Evolutionary conservation across 2,888 invertebrate species (phyloP).

Genomic region (Aleiodes alternator): DNA sequence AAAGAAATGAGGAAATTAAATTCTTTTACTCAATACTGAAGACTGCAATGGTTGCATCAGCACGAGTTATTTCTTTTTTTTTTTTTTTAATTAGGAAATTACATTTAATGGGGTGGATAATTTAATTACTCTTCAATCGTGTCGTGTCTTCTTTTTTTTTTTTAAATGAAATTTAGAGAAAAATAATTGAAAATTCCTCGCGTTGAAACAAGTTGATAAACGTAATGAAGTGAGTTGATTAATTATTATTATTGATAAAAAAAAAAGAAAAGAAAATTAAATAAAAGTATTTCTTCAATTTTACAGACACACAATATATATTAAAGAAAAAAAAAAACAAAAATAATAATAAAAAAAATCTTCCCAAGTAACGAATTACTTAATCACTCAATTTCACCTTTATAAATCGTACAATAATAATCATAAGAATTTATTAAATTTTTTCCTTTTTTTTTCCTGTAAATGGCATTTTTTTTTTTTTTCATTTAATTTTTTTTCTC

Average conservation of each 20-base stretch:
- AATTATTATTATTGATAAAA: too few relatives aligned
- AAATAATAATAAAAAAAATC: not conserved
- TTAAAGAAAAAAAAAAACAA: too few relatives aligned
- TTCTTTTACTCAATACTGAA: slow-evolving; percentile 5
- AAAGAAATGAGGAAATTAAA: slow-evolving; percentile 8
- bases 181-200: slow-evolving; percentile 20
- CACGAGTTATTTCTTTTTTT: slow-evolving; percentile 7
- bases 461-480: not conserved
- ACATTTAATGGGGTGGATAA: slow-evolving; percentile 1
- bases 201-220: slow-evolving; percentile 27
- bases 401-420: slow-evolving; percentile 46
- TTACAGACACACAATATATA: slow-evolving; percentile 4
- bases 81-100: slow-evolving; percentile 4
- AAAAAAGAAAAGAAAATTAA: not conserved
- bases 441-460: slow-evolving; percentile 8
- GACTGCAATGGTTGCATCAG: slow-evolving; percentile 16
- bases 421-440: slow-evolving; percentile 30
- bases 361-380: slow-evolving; percentile 38
- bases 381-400: slow-evolving; percentile 46
- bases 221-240: not conserved
- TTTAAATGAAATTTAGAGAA: not conserved
- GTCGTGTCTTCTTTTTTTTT: slow-evolving; percentile 11
- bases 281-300: slow-evolving; percentile 22
- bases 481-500: slow-evolving; percentile 6
- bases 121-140: slow-evolving; percentile 17